Base-by-base conservation (phyloP, 2,797 vertebrate species). In the Hyperoplus immaculatus region DNA sequence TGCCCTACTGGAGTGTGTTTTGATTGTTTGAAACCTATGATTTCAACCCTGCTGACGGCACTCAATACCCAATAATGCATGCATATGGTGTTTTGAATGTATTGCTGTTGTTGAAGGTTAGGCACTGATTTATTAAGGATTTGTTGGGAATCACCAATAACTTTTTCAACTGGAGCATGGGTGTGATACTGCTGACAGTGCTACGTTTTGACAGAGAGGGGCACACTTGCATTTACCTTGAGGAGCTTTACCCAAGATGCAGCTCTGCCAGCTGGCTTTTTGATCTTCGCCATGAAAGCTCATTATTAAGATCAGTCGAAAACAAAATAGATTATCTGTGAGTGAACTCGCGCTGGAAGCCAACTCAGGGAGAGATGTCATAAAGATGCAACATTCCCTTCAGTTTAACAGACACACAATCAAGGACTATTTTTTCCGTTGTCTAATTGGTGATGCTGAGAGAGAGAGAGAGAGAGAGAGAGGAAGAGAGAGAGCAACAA, bases 271-370 rank as follows among this genome's bases (percentile, higher is more conserved):
- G 84, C 78, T 84, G 81, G 78, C 55, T 46, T 69, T 89, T 88
- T 89, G 88, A 92, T 87, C 80, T 84, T 73, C 2, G 18, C 75
- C 70, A 62, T 84, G 77, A 92, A 91, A 82, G 70, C 77, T 61
- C 70, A 42, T 78, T 87, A 85, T 89, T 86, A 85, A 61, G 78
- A 87, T 88, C 86, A 81, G 75, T 78, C 53, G 74, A 70, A 81
- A 78, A 81, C 69, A 85, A 72, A 78, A 86, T 83, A 84, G 87
- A 89, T 84, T 59, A 87, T 83, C 73, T 57, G 72, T 29, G 69
- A 64, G 61, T 53, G 77, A 85, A 67, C 61, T 69, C 0, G 38
- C 1, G 4, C 50, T 73, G 66, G 51, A 76, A 72, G 75, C 58
- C 77, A 81, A 88, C 16, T 43, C 55, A 12, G 9, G 12, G 54